Base-by-base conservation (phyloP, 2,888 invertebrate genomes). In the Ectobius pallidus region DNA sequence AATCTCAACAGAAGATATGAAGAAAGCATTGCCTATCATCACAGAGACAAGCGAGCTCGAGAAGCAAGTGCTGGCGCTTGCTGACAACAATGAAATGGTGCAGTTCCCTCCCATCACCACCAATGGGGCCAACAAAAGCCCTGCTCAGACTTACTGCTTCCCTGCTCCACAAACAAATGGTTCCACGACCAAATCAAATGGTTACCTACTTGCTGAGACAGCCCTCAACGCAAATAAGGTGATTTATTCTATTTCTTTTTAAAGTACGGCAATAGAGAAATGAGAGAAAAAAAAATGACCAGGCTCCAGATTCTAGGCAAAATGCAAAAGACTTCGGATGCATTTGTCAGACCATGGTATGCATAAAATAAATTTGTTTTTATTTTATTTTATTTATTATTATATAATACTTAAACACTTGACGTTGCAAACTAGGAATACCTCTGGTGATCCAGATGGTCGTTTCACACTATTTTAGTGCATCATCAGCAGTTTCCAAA, bases 41-140 rank as follows among this genome's bases (percentile, higher is more conserved):
- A 87, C 88, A 34, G 91, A 91, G 83, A 87, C 87, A 76, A 89
- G 91, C 27, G 91, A 91, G 82, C 86, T 91, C 84, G 88, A 89
- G 70, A 72, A 72, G 27, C 46, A 61, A 14, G 44, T 82, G 77
- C 79, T 81, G 18, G 20, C 70, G 55, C 46, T 63, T 39, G 32
- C 62, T 22, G 44, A 49, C 27, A 69, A 62, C 18, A 71, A 67
- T 44, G 65, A 77, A 87, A 87, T 78, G 83, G 85, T 87, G 86
- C 44, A 82, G 87, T 9, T 86, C 87, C 86, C 76, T 73, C 77
- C 69, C 85, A 46, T 39, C 11, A 30, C 22, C 11, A 32, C 32
- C 18, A 25, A 22, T 42, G 65, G 65, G 32, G 75, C 71, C 20
- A 46, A 52, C 20, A 71, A 18, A 14, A 32, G 46, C 18, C 46